phyloP scores from a whole-genome alignment of 1,140 invertebrate genomes.

The Drosophila tani region DNA sequence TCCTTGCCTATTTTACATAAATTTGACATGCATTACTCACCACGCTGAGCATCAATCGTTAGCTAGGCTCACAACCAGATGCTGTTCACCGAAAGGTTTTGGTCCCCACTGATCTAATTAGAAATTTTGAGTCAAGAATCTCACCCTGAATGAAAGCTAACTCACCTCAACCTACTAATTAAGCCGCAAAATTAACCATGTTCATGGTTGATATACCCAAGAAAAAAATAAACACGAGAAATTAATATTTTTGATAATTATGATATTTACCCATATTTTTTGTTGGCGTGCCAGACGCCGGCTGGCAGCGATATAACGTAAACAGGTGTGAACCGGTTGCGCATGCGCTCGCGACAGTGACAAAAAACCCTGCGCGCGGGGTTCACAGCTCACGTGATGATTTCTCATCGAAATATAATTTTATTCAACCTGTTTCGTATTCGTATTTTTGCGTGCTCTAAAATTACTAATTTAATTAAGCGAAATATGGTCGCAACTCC shows the following conservation, averaged over 20 bases:
- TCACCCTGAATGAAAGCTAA: background rate
- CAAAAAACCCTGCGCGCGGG: constrained; percentile 9
- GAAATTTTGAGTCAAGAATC: background rate
- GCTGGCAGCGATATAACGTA: constrained; percentile 2
- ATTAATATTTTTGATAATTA: constrained; percentile 27
- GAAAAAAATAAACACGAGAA: constrained; percentile 1
- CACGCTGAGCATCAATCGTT: background rate
- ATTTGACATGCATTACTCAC: background rate
- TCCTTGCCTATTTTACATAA: background rate
- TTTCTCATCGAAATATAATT: constrained; percentile 3
- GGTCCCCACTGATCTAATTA: constrained; percentile 14
- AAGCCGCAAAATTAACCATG: background rate
- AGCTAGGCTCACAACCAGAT: constrained; percentile 7
- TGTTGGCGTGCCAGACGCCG: constrained; percentile 23
- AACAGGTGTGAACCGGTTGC: constrained; percentile 53
- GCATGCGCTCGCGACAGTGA: constrained; percentile 38
- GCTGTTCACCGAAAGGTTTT: background rate
- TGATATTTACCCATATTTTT: constrained; percentile 15
- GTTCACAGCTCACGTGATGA: constrained; percentile 44
- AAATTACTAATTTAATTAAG: constrained; percentile 13
- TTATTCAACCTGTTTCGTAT: constrained; percentile 25
- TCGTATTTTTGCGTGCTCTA: constrained; percentile 7
- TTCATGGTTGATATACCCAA: background rate
- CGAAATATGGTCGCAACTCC: constrained; percentile 3
- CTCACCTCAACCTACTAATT: background rate